Conservation (phyloP, 2,797 vertebrate genomes). For the Acropternis orthonyx region DNA sequence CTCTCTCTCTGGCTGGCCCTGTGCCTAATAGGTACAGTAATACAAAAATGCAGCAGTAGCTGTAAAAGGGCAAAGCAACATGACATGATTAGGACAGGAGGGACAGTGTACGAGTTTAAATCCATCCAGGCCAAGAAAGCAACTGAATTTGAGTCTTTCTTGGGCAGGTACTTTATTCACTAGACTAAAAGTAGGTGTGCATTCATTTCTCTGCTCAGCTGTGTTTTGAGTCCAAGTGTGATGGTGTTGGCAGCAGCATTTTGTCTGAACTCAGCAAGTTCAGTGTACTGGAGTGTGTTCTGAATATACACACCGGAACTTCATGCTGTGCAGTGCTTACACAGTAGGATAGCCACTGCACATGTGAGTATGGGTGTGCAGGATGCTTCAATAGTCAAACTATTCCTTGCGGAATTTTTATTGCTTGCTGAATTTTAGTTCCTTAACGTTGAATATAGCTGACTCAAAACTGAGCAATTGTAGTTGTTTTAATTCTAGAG, state of each 20-base stretch:
- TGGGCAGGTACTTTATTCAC: neutral
- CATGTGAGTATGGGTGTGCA: neutral
- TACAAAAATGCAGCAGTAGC: neutral
- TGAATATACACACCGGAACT: neutral
- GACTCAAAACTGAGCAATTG: neutral
- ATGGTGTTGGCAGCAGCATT: neutral
- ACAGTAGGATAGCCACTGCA: neutral
- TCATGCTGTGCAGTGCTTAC: neutral
- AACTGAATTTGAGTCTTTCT: neutral
- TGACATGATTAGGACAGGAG: neutral
- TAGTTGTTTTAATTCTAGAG: neutral
- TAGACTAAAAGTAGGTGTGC: neutral
- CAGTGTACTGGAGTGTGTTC: neutral
- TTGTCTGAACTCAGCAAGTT: neutral
- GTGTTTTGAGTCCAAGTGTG: neutral
- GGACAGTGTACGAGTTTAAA: neutral
- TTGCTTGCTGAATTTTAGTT: neutral
- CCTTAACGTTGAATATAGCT: neutral
- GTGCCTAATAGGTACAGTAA: rapidly evolving
- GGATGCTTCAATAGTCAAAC: neutral
- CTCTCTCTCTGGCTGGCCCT: neutral
- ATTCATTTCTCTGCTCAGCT: neutral
- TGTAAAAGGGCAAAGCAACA: neutral
- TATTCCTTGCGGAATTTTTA: neutral
- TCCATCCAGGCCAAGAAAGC: neutral